These are phyloP conservation scores for Rallus crepitans DNA, from an alignment of 2,797 vertebrate genomes.

Conservation along the genomic window DNA sequence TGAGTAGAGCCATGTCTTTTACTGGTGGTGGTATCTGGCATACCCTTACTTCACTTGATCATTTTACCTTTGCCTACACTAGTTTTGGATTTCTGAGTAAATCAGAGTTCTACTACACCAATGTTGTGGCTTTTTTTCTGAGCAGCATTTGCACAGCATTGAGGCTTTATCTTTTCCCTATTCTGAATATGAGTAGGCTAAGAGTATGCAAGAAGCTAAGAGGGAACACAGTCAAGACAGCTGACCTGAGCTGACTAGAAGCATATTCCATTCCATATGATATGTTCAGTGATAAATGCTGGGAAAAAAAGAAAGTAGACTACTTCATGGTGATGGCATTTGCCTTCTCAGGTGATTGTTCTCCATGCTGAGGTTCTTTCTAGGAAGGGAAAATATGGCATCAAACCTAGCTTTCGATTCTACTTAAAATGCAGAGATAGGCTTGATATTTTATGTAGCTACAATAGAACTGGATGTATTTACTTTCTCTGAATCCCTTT, in stretches of 20 bases:
- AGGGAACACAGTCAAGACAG: not conserved
- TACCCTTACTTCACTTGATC: not conserved
- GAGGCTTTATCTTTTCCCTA: not conserved
- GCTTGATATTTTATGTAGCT: not conserved
- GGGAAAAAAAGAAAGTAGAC: not conserved
- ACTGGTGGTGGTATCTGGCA: not conserved
- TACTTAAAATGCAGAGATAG: not conserved
- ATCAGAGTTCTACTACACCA: not conserved
- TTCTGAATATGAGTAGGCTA: not conserved
- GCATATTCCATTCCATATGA: not conserved
- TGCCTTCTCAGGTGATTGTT: not conserved
- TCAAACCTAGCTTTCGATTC: not conserved
- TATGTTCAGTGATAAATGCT: not conserved
- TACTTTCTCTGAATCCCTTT: not conserved
- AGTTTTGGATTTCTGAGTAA: not conserved
- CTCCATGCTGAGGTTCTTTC: not conserved
- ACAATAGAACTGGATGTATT: not conserved
- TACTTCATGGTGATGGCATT: not conserved
- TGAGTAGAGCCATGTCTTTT: not conserved
- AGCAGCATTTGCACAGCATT: not conserved
- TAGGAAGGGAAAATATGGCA: not conserved
- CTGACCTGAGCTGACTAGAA: not conserved
- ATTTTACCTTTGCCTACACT: not conserved
- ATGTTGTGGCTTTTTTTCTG: not conserved
- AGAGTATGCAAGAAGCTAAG: not conserved